Evolutionary conservation across 2,888 invertebrate species (phyloP).

Genomic region (Eilema griseolum): DNA sequence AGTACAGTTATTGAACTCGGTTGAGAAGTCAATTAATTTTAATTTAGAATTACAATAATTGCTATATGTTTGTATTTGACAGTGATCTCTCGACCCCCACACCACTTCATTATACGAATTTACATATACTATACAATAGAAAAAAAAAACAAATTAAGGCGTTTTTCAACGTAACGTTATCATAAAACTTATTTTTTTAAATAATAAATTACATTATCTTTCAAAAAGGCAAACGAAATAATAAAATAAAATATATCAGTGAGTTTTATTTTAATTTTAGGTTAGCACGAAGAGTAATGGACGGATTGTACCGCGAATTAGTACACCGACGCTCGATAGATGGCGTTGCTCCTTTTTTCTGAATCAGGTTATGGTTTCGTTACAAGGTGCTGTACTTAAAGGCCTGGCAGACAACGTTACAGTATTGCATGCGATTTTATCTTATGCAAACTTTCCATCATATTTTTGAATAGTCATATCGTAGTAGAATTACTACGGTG

Average conservation of each 20-base stretch:
- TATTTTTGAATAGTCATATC: background rate
- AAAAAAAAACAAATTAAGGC: too few species aligned
- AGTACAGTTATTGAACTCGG: too few species aligned
- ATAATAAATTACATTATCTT: background rate
- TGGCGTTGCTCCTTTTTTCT: background rate
- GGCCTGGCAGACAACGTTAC: too few species aligned
- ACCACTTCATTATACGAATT: too few species aligned
- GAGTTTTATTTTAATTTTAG: background rate
- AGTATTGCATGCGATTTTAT: background rate
- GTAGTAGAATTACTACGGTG: background rate
- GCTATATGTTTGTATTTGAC: too few species aligned
- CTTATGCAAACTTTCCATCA: background rate
- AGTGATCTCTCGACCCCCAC: too few species aligned
- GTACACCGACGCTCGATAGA: background rate
- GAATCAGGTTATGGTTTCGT: conserved; percentile 4
- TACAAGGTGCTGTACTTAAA: background rate
- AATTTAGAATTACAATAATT: too few species aligned
- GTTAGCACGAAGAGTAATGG: background rate
- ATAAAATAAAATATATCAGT: background rate
- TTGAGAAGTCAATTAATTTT: too few species aligned
- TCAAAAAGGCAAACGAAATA: background rate
- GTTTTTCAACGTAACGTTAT: background rate
- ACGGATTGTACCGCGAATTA: background rate
- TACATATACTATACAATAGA: too few species aligned
- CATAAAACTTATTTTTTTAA: background rate